Evolutionary conservation across 2,888 invertebrate species (phyloP).

Genomic region (Aleiodes alternator): DNA sequence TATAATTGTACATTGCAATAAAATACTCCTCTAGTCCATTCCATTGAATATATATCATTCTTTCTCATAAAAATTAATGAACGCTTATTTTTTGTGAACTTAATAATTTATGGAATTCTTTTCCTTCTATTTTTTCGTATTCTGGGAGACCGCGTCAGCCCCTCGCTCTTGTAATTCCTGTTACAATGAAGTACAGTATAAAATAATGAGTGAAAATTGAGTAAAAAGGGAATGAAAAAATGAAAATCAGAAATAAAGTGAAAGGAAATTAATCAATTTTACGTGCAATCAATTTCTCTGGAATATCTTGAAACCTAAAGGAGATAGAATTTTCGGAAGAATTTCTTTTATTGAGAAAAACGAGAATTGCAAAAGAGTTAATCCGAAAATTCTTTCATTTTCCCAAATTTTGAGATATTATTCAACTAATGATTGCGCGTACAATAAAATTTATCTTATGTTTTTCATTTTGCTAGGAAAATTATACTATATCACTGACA

Average conservation of each 20-base stretch:
- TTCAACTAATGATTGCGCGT: too few species aligned
- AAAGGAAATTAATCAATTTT: background rate
- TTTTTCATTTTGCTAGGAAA: background rate
- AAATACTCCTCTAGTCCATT: conserved; percentile 29
- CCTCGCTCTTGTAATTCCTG: background rate
- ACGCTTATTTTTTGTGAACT: background rate
- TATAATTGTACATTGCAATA: conserved; percentile 32
- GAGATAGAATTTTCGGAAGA: background rate
- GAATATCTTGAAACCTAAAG: too few species aligned
- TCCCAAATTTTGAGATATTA: background rate
- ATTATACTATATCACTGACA: conserved; percentile 30
- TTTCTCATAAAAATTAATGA: conserved; percentile 12
- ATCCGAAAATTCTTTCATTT: too few species aligned
- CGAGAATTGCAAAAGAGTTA: too few species aligned
- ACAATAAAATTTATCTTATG: background rate
- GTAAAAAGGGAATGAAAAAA: background rate
- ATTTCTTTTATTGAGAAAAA: too few species aligned
- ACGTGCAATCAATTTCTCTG: background rate
- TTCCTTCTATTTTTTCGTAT: background rate
- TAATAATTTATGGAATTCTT: conserved; percentile 5
- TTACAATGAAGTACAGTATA: background rate
- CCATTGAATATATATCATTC: background rate
- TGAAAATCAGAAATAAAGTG: background rate
- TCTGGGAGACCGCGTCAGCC: conserved; percentile 3
- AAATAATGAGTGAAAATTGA: conserved; percentile 17